These are phyloP conservation scores for Hylomyscus alleni DNA, from an alignment of 2,797 vertebrate genomes.

Conservation along the genomic window DNA sequence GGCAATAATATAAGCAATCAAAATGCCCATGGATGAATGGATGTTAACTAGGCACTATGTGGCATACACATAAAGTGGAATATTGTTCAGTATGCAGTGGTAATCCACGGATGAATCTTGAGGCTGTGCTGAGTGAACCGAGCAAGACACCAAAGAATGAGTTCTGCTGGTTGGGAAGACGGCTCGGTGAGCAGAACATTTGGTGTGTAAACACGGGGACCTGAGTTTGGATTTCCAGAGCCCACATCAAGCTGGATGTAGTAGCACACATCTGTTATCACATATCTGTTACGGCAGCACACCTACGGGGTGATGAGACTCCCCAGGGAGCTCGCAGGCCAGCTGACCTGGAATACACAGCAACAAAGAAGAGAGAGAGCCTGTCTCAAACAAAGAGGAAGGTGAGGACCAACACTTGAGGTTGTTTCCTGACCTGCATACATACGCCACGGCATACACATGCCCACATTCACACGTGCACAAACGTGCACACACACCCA, in stretches of 20 bases:
- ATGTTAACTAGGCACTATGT: neutral
- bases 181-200: neutral
- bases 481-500: neutral
- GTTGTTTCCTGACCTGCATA: neutral
- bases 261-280: neutral
- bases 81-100: neutral
- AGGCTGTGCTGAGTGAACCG: neutral
- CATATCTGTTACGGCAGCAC: neutral
- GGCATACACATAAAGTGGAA: neutral
- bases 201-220: neutral
- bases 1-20: neutral
- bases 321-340: neutral
- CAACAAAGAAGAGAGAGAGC: neutral
- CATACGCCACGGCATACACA: accelerated
- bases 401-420: neutral
- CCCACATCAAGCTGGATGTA: neutral
- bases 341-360: neutral
- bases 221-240: neutral
- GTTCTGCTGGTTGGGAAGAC: neutral
- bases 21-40: neutral
- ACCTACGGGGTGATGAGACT: neutral
- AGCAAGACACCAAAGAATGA: neutral
- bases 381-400: neutral
- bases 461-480: neutral
- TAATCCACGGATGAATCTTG: neutral